Evolutionary conservation across 2,888 invertebrate genomes (phyloP), one percentile per base, ranked within the genome.

Genomic region (Lasiommata megera): DNA sequence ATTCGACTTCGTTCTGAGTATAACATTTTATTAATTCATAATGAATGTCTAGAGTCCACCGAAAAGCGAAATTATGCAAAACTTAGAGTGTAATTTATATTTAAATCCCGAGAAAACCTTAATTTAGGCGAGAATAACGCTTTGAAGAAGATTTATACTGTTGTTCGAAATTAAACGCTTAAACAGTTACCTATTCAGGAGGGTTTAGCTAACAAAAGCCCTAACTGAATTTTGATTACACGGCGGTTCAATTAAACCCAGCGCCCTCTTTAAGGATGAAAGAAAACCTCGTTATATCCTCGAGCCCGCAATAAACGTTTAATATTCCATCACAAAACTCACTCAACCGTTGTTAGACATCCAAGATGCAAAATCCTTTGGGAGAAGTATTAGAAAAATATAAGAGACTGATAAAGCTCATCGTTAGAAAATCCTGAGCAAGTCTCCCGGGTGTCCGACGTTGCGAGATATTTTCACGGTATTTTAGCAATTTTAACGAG

Each of bases 401-500:
- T 84, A 82, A 82, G 70, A 73, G 73, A 69, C 72, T 74, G 77
- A 79, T 78, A 77, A 72, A 70, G 70, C 74, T 70, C 69, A 74
- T 76, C 77, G 76, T 79, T 73, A 71, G 69, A 66, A 67, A 68
- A 69, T 67, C 70, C 67, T 63, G 64, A 70, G 66, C 66, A 68
- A 65, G 70, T 79, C 85, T 80, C 84, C 61, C 58, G 83, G 83
- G 86, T 83, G 80, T 84, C 82, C 85, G 79, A 73, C 80, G 84
- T 79, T 73, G 80, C 80, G 79, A 74, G 77, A 84, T 84, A 86
- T 88, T 88, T 88, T 82, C 38, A 90, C 88, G 89, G 88, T 88
- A 84, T 89, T 90, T 90, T 88, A 88, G 88, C 89, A 88, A 83
- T 82, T 89, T 89, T 90, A 90, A 90, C 89, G 88, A 89, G 87